Percentiles rank a stretch among this genome's conserved stretches.
These are phyloP conservation scores for Tachyglossus aculeatus DNA, from an alignment of 2,797 vertebrate species.

Conservation along the genomic window DNA sequence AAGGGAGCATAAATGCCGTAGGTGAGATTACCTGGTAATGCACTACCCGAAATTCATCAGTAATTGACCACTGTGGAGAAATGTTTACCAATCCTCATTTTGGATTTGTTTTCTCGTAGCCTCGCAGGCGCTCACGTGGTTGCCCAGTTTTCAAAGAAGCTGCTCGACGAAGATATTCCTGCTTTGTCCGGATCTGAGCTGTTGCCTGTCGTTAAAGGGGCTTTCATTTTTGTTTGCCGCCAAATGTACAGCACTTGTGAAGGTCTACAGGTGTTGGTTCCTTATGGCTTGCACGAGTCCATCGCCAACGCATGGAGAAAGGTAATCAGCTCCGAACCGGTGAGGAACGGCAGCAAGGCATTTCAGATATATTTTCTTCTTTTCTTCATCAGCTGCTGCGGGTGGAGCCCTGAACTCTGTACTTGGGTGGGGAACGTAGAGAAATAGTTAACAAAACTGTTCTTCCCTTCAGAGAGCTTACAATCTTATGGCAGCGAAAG, in stretches of 20 bases:
- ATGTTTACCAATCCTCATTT: conserved; percentile 5
- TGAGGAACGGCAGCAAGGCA: too few species aligned
- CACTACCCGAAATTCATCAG: too few species aligned
- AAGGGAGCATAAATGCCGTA: too few species aligned
- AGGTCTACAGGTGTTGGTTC: conserved; percentile 84
- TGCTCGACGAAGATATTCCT: conserved; percentile 82
- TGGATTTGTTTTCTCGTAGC: conserved; percentile 71
- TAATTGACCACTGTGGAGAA: too few species aligned
- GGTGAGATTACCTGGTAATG: too few species aligned
- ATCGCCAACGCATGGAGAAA: conserved; percentile 87
- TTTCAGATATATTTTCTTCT: too few species aligned
- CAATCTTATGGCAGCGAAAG: too few species aligned
- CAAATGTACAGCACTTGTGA: conserved; percentile 94
- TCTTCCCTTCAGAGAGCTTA: too few species aligned
- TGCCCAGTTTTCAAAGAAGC: conserved; percentile 87
- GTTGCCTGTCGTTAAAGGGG: conserved; percentile 80
- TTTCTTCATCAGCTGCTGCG: too few species aligned
- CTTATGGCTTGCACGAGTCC: conserved; percentile 84
- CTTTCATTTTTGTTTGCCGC: conserved; percentile 90
- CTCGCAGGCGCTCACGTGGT: conserved; percentile 82
- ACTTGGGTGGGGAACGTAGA: too few species aligned
- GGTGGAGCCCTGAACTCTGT: too few species aligned
- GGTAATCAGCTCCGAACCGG: conserved; percentile 74
- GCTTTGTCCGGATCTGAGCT: conserved; percentile 70
- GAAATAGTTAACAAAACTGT: too few species aligned